These are phyloP conservation scores for Tipula lateralis DNA, from an alignment of 2,888 invertebrate genomes.

Conservation along the genomic window DNA sequence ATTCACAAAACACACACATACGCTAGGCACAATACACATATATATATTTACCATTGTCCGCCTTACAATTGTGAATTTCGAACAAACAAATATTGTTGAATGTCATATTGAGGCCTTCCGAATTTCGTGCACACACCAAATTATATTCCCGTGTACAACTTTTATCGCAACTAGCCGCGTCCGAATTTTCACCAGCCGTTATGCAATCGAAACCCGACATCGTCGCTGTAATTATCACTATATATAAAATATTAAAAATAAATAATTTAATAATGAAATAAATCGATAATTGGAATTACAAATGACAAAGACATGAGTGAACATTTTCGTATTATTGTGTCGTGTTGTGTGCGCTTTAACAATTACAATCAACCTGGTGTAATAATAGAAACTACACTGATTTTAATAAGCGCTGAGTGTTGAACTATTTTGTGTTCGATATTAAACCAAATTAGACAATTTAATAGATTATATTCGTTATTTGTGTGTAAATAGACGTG, in stretches of 20 bases:
- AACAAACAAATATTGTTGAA: background rate
- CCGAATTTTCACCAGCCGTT: background rate
- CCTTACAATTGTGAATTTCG: background rate
- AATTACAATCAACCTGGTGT: too few species aligned
- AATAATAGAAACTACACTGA: background rate
- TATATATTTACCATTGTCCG: background rate
- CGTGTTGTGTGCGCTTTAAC: background rate
- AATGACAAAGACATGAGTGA: background rate
- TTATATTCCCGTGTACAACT: background rate
- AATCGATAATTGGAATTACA: background rate
- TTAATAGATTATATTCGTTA: background rate
- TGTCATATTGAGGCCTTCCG: background rate
- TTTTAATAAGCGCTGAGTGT: background rate
- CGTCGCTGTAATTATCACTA: background rate
- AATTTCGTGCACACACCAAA: background rate
- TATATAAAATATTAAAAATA: background rate
- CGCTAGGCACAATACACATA: background rate
- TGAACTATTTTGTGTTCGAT: background rate
- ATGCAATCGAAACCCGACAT: background rate
- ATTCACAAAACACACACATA: too few species aligned
- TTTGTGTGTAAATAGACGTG: background rate
- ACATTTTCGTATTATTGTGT: background rate
- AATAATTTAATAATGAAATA: background rate
- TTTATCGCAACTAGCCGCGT: background rate
- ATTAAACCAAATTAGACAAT: background rate